These are phyloP conservation scores for Sisyra nigra DNA, from an alignment of 2,888 invertebrate species.

Conservation along the genomic window DNA sequence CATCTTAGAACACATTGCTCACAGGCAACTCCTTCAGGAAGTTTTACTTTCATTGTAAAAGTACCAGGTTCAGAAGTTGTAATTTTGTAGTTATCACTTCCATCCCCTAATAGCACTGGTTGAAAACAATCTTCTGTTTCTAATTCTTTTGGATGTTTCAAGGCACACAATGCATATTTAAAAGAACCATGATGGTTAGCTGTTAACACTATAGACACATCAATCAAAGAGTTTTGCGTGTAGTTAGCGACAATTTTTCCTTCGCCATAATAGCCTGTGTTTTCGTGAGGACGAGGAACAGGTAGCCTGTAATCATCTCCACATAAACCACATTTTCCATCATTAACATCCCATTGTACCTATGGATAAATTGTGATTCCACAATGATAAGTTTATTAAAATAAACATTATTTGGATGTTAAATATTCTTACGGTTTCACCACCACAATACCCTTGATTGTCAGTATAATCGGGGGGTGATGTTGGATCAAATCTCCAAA, in stretches of 20 bases:
- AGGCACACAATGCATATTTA: conserved; percentile 24
- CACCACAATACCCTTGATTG: conserved; percentile 33
- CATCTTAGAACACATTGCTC: conserved; percentile 32
- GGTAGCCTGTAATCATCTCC: conserved; percentile 31
- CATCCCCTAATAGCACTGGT: conserved; percentile 20
- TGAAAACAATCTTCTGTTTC: conserved; percentile 31
- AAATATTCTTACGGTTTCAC: conserved; percentile 22
- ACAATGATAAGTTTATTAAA: neutral
- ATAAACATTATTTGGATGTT: neutral
- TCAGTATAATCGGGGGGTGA: conserved; percentile 33
- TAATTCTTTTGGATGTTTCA: conserved; percentile 19
- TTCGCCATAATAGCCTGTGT: conserved; percentile 32
- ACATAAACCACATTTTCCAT: conserved; percentile 35
- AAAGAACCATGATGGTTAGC: conserved; percentile 25
- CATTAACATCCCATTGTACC: conserved; percentile 27
- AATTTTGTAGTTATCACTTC: conserved; percentile 18
- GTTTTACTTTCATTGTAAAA: conserved; percentile 17
- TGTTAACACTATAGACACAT: conserved; percentile 19
- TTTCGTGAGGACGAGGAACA: conserved; percentile 33
- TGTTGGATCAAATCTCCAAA: conserved; percentile 30
- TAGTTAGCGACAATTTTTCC: conserved; percentile 30
- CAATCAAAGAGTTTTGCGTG: conserved; percentile 17
- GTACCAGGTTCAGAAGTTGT: conserved; percentile 12
- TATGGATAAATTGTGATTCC: conserved; percentile 11
- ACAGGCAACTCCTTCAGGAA: conserved; percentile 27